These are phyloP conservation scores for Nomada lathburiana DNA, from an alignment of 2,888 invertebrate genomes.

Conservation along the genomic window DNA sequence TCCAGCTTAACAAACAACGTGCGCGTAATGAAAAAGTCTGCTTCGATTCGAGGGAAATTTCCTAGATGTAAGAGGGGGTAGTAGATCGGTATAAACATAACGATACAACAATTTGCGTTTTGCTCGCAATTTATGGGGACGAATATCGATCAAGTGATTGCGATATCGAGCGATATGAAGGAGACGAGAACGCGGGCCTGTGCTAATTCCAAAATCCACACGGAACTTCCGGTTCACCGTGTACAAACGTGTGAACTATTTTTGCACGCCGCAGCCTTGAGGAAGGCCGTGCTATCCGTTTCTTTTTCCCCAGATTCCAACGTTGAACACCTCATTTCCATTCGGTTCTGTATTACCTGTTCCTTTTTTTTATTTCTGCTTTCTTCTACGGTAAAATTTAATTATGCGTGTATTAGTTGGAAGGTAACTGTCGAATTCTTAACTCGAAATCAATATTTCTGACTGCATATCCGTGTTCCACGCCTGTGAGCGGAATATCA, in stretches of 20 bases:
- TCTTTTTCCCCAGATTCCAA: not conserved
- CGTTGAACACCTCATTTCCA: not conserved
- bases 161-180: slow-evolving; percentile 15
- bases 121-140: too few species aligned
- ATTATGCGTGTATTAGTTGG: too few species aligned
- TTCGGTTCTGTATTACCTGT: too few species aligned
- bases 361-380: not conserved
- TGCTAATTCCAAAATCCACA: slow-evolving; percentile 16
- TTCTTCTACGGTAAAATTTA: not conserved
- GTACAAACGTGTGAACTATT: slow-evolving; percentile 18
- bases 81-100: not conserved
- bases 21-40: too few species aligned
- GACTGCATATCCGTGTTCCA: not conserved
- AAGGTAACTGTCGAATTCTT: too few species aligned
- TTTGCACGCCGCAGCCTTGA: not conserved
- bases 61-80: too few species aligned
- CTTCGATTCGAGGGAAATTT: not conserved
- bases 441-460: not conserved
- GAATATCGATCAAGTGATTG: not conserved
- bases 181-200: slow-evolving; percentile 4
- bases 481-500: not conserved
- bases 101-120: too few species aligned
- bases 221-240: slow-evolving; percentile 39
- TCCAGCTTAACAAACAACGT: not conserved
- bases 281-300: slow-evolving; percentile 37